Base-by-base conservation (phyloP, 2,797 vertebrate genomes). In the Hafferia zeledoni region DNA sequence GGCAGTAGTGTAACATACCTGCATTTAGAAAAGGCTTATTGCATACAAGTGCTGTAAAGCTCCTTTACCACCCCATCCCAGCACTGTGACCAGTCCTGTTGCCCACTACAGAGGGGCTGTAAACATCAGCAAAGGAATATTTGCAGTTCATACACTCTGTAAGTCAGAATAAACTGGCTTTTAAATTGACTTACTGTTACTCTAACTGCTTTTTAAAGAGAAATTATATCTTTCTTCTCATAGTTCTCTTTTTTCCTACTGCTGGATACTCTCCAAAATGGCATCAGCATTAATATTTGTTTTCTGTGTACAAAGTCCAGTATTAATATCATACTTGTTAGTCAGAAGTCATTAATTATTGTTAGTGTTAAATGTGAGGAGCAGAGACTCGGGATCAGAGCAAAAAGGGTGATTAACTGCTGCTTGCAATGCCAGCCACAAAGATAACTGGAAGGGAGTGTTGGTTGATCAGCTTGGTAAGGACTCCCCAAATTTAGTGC, bases 11-110 rank as follows among this genome's bases (percentile, higher is more conserved):
- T 87, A 63, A 92, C 91, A 83, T 44, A 61, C 64, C 68, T 87
- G 50, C 28, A 87, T 83, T 90, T 93, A 84, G 69, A 86, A 88
- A 80, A 93, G 43, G 46, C 87, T 57, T 63, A 65, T 47, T 94
- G 55, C 43, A 59, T 70, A 55, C 37, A 80, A 77, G 71, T 59
- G 56, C 47, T 57, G 23, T 37, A 33, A 67, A 65, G 75, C 7
- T 90, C 52, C 87, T 83, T 81, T 52, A 72, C 2, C 41, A 16
- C 25, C 57, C 37, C 2, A 0, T 1, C 41, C 84, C 68, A 74
- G 50, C 53, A 44, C 41, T 61, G 70, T 81, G 83, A 78, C 47
- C 63, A 65, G 2, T 76, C 55, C 47, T 27, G 27, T 17, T 72
- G 43, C 50, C 46, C 77, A 3, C 57, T 53, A 49, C 71, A 89